These are phyloP conservation scores for Laspeyria flexula DNA, from an alignment of 2,888 invertebrate genomes.

Conservation along the genomic window DNA sequence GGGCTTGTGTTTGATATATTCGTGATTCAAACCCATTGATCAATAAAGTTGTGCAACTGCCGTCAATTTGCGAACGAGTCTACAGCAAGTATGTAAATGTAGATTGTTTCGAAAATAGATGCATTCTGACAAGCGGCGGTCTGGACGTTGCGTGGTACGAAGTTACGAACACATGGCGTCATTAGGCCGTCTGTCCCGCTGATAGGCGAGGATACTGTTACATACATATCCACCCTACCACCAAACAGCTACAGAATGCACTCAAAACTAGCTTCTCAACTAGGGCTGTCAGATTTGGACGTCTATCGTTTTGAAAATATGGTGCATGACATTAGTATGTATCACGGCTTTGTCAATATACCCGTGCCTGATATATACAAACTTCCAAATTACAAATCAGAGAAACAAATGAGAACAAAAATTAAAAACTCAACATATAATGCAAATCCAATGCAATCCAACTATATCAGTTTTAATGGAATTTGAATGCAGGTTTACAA, in stretches of 20 bases:
- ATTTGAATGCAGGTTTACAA: too few species aligned
- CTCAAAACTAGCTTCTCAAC: slow-evolving; percentile 19
- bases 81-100: slow-evolving; percentile 52
- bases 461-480: too few species aligned
- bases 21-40: slow-evolving; percentile 44
- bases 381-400: too few species aligned
- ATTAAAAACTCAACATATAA: too few species aligned
- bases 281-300: slow-evolving; percentile 15
- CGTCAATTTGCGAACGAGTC: slow-evolving; percentile 53
- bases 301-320: too few species aligned
- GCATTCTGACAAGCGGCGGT: slow-evolving; percentile 40
- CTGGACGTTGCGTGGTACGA: slow-evolving; percentile 32
- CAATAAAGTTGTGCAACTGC: slow-evolving; percentile 46
- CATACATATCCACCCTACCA: slow-evolving; percentile 31
- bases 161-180: slow-evolving; percentile 51
- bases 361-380: too few species aligned
- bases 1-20: slow-evolving; percentile 9
- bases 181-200: slow-evolving; percentile 46
- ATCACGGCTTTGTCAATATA: too few species aligned
- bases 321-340: too few species aligned
- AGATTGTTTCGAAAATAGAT: slow-evolving; percentile 50
- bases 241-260: slow-evolving; percentile 17
- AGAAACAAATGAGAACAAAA: too few species aligned
- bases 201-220: slow-evolving; percentile 37
- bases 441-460: too few species aligned